Conservation (phyloP, 2,888 invertebrate genomes). For the Keiferia lycopersicella region DNA sequence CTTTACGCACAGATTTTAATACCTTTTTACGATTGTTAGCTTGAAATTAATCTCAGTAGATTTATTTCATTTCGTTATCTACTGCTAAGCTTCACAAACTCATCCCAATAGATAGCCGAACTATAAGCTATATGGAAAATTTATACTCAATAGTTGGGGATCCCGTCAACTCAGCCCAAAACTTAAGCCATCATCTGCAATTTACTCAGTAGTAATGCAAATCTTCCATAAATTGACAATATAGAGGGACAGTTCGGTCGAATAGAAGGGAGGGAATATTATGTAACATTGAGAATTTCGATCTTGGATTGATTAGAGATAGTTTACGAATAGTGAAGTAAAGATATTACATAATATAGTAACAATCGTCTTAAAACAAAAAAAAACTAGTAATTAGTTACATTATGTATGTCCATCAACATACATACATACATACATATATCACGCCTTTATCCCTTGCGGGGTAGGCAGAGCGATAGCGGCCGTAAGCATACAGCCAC, state of each 20-base stretch:
- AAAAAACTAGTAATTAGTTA: no score
- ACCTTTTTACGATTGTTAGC: background rate
- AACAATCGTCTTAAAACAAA: no score
- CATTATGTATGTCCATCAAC: no score
- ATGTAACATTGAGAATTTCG: background rate
- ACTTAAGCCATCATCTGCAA: conserved; percentile 39
- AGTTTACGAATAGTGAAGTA: no score
- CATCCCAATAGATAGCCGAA: background rate
- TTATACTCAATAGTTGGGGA: conserved; percentile 26
- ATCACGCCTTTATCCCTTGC: no score
- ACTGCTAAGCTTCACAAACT: background rate
- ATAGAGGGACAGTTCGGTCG: conserved; percentile 42
- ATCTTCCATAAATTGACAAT: conserved; percentile 75
- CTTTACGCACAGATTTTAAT: background rate
- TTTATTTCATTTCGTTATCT: background rate
- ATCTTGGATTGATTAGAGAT: no score
- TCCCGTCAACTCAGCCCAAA: conserved; percentile 41
- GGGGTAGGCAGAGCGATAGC: no score
- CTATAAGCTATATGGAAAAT: conserved; percentile 21
- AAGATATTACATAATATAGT: no score
- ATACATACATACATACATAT: no score
- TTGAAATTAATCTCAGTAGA: background rate
- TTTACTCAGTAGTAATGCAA: conserved; percentile 63
- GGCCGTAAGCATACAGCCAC: no score
- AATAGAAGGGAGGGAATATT: conserved; percentile 24